A percentile compares a stretch with the other conserved stretches of the same genome.
These are phyloP conservation scores for Gonioctena quinquepunctata DNA, from an alignment of 1,140 invertebrate genomes.

Conservation along the genomic window DNA sequence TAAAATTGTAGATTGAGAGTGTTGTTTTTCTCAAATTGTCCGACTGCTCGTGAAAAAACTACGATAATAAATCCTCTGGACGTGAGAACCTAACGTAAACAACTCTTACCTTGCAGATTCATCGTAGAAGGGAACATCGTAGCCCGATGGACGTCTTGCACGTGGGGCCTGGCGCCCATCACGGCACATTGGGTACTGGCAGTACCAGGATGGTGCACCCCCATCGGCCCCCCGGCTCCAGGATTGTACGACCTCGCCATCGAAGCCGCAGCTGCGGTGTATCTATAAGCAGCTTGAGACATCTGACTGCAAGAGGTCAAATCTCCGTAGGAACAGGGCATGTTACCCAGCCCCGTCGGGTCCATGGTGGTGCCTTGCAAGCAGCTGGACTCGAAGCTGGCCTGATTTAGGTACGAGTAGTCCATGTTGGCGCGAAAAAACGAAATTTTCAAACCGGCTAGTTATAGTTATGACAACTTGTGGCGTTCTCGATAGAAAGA, in stretches of 20 bases:
- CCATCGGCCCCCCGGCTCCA: slow-evolving; percentile 54
- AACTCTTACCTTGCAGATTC: slow-evolving; percentile 66
- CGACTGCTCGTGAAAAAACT: too few relatives aligned
- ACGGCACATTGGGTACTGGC: slow-evolving; percentile 62
- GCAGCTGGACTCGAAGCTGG: slow-evolving; percentile 70
- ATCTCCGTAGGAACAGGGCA: slow-evolving; percentile 82
- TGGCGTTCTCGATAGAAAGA: background rate
- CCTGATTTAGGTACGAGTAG: slow-evolving; percentile 74
- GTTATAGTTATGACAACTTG: background rate
- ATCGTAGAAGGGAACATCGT: slow-evolving; percentile 68
- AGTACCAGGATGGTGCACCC: slow-evolving; percentile 59
- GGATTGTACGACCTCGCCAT: slow-evolving; percentile 59
- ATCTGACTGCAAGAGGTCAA: slow-evolving; percentile 85
- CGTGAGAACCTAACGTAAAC: too few relatives aligned
- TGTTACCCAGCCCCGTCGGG: slow-evolving; percentile 63
- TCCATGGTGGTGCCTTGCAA: slow-evolving; percentile 66
- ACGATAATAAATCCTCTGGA: too few relatives aligned
- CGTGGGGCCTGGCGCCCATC: slow-evolving; percentile 61
- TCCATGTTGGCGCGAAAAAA: slow-evolving; percentile 60
- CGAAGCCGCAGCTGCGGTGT: slow-evolving; percentile 65
- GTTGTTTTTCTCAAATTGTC: too few relatives aligned
- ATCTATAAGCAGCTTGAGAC: slow-evolving; percentile 75
- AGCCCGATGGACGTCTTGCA: slow-evolving; percentile 63
- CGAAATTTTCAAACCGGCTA: background rate
- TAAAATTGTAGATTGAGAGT: too few relatives aligned